phyloP scores from a whole-genome alignment of 2,888 invertebrate species.

The Leucoma salicis region DNA sequence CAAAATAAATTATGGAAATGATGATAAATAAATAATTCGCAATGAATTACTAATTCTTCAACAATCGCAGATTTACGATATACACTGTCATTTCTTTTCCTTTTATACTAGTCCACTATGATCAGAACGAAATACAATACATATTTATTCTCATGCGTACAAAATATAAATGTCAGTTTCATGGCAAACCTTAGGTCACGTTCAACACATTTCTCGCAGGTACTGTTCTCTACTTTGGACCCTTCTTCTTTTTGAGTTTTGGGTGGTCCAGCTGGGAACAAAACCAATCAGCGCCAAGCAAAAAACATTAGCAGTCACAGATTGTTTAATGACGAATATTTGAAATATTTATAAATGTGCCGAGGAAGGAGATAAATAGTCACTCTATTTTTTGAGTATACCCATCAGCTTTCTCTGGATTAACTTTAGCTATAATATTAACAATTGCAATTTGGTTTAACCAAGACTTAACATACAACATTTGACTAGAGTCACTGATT shows the following conservation, averaged over 20 bases:
- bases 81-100: conserved; percentile 10
- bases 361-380: too few species aligned
- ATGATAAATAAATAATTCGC: not conserved
- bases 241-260: conserved; percentile 54
- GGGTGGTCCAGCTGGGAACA: conserved; percentile 71
- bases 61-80: conserved; percentile 4
- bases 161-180: conserved; percentile 41
- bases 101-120: too few species aligned
- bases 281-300: conserved; percentile 70
- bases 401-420: too few species aligned
- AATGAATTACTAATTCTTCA: not conserved
- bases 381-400: too few species aligned
- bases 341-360: too few species aligned
- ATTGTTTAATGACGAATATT: not conserved
- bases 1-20: not conserved
- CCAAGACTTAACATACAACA: too few species aligned
- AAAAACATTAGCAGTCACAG: conserved; percentile 45
- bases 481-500: too few species aligned
- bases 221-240: conserved; percentile 38
- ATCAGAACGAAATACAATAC: too few species aligned
- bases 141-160: conserved; percentile 52
- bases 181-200: conserved; percentile 63
- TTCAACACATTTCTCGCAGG: conserved; percentile 60
- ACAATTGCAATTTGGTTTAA: too few species aligned
- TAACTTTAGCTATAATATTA: too few species aligned